Base-by-base conservation (phyloP, 2,113 vertebrate genomes). In the Halichoerus grypus region DNA sequence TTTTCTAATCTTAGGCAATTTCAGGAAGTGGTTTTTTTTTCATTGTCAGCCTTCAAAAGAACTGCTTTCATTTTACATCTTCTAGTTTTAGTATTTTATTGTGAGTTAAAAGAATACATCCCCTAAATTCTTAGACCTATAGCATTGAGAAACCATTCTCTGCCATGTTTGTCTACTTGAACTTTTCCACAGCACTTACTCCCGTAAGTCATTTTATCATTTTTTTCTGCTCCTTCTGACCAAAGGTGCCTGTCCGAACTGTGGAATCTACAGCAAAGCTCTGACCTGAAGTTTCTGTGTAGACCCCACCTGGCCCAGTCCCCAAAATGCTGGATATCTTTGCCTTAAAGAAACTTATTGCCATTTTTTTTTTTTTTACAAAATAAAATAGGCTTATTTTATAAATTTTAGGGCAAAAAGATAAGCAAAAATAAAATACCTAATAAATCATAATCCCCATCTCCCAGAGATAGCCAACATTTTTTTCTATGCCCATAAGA, bases 1-100 rank as follows among this genome's bases (percentile, higher is more conserved):
- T 97, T 98, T 97, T 97, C 92, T 96, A 97, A 97, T 96, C 89
- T 96, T 96, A 88, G 95, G 94, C 67, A 94, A 94, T 97, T 97
- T 98, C 83, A 97, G 96, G 87, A 97, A 97, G 77, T 53, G 18
- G 36, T 67, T 95, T 94, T 74, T 63, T n/a, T 86, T 36, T 76
- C 74, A 89, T 96, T 97, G 94, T 94, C 88, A 96, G 69, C 31
- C 74, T 97, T 97, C 89, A 96, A 71, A 97, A 85, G 87, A 93
- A 92, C 83, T 83, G 61, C 55, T 95, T 96, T 96, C 57, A 92
- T 95, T 92, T 91, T 95, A 79, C 33, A 67, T 92, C 46, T 91
- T 87, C 85, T 79, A 26, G 36, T n/a, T 61, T 57, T 53, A 71
- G 72, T 74, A 53, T 57, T 53, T 92, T 81, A 51, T 89, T 84